Base-by-base conservation (phyloP, 2,888 invertebrate species). In the Luffia ferchaultella region DNA sequence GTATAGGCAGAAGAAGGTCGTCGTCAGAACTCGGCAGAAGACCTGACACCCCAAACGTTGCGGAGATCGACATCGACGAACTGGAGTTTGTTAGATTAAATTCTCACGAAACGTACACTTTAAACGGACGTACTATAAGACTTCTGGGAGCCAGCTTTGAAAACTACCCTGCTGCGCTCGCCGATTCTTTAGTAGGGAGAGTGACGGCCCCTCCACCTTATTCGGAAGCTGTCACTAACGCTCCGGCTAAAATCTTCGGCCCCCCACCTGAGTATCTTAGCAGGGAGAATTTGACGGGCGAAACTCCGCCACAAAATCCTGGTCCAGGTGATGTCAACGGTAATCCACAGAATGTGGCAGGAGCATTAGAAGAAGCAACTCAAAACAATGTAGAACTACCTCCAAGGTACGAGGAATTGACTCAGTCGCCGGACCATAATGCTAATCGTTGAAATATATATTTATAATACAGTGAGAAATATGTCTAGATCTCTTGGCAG, bases 91-190 rank as follows among this genome's bases (percentile, higher is more conserved):
- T 76, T 0, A 52, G 78, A 0, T 56, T 76, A 16, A 64, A 69
- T 16, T 63, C 75, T 0, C 63, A 65, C 40, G 82, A 83, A 1
- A 84, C 84, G 0, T 84, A 83, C 54, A 84, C 84, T 0, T 53
- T 82, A 0, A 82, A 83, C 53, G 84, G 84, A 0, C 53, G 83
- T 1, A 84, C 83, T 0, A 80, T 84, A 1, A 53, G 73, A 0
- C 58, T 83, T 0, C 54, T 84, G n/a, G 83, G 83, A 0, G 83
- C 72, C 0, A 65, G 74, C 51, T 77, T 80, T 43, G 76, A 76
- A 17, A 70, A 76, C 50, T 76, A 73, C 30, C 77, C 79, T 0
- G 63, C 64, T 0, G 9, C 67, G 2, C 7, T 41, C 51, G 63
- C 62, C 19, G 62, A 61, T 0, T 60, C 59, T 2, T 54, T 52